phyloP scores from a whole-genome alignment of 2,888 invertebrate species.

The Syrphus vitripennis region DNA sequence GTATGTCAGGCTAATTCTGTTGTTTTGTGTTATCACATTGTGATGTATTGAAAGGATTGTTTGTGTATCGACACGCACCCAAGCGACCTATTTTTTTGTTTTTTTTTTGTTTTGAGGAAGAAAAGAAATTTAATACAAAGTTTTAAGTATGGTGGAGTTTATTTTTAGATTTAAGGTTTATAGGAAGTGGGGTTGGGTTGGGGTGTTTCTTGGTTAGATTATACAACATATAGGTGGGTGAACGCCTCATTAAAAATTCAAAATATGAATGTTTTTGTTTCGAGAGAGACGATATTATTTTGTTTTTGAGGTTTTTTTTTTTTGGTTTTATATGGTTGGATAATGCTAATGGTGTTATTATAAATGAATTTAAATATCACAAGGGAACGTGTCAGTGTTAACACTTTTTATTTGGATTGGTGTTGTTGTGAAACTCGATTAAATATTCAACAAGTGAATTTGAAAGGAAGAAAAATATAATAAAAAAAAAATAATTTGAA shows the following conservation, averaged over 20 bases:
- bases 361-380: conserved; percentile 1
- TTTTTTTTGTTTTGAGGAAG: conserved; percentile 7
- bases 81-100: conserved; percentile 87
- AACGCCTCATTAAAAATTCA: conserved; percentile 60
- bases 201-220: background rate
- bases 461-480: background rate
- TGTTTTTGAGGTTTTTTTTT: background rate
- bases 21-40: conserved; percentile 95
- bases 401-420: conserved; percentile 50
- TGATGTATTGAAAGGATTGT: conserved; percentile 96
- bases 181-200: background rate
- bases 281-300: background rate
- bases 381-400: conserved; percentile 21
- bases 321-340: background rate
- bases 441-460: conserved; percentile 62
- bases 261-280: conserved; percentile 21
- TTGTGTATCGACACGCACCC: conserved; percentile 96
- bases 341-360: conserved; percentile 23
- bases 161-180: background rate
- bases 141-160: background rate
- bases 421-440: conserved; percentile 46
- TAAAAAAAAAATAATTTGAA: background rate
- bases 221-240: no score
- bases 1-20: conserved; percentile 91
- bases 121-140: background rate